Conservation (phyloP, 2,888 invertebrate genomes). For the Erebia ligea region DNA sequence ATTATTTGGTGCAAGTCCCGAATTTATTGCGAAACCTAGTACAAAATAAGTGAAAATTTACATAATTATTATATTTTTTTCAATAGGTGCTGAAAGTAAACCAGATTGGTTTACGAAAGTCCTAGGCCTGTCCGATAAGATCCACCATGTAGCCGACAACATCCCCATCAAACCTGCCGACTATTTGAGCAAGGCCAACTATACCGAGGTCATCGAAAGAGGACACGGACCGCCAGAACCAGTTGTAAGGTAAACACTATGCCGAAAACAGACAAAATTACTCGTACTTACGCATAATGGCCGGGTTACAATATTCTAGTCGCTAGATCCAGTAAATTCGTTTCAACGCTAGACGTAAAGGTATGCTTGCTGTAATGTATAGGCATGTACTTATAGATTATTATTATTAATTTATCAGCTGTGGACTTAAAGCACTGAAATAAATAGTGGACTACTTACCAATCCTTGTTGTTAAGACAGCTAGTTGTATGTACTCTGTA, state of each 20-base stretch:
- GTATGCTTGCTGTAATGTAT: no score
- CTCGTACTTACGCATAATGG: not conserved
- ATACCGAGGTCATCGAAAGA: slow-evolving; percentile 88
- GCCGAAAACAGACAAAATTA: not conserved
- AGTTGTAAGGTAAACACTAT: slow-evolving; percentile 76
- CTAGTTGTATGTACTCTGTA: no score
- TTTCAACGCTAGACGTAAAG: no score
- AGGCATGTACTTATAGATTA: no score
- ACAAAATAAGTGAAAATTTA: no score
- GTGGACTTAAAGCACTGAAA: no score
- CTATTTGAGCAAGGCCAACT: slow-evolving; percentile 86
- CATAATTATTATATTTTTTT: not conserved
- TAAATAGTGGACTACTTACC: no score
- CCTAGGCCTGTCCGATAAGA: slow-evolving; percentile 83
- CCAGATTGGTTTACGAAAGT: slow-evolving; percentile 74
- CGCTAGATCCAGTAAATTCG: not conserved
- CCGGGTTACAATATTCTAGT: not conserved
- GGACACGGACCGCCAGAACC: slow-evolving; percentile 88
- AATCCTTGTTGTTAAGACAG: no score
- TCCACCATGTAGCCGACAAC: slow-evolving; percentile 86
- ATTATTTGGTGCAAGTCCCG: no score
- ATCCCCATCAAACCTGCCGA: slow-evolving; percentile 84
- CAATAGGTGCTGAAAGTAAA: slow-evolving; percentile 55
- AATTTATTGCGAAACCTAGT: no score
- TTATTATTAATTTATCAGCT: no score